Percentiles rank a stretch among this genome's conserved stretches.
Conservation (phyloP, 2,113 vertebrate genomes). For the Carassius carassius region DNA sequence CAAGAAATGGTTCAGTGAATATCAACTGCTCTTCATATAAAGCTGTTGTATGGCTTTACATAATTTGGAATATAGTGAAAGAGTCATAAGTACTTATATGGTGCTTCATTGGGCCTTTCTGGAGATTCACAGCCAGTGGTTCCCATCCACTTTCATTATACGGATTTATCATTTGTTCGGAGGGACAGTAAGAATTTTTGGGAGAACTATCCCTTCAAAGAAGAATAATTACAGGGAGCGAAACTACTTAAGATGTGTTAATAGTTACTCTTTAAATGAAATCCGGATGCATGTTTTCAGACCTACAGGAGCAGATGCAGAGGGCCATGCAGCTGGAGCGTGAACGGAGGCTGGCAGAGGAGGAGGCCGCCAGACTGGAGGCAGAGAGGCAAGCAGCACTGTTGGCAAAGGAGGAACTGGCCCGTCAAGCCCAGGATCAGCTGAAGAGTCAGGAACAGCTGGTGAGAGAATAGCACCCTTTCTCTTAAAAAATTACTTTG, state of each 20-base stretch:
- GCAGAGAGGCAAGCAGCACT: conserved; percentile 85
- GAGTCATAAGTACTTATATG: background rate
- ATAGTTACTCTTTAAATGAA: background rate
- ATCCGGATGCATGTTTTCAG: conserved; percentile 63
- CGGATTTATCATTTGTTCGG: background rate
- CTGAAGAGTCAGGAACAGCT: conserved; percentile 86
- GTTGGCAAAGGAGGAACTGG: conserved; percentile 90
- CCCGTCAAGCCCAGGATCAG: conserved; percentile 82
- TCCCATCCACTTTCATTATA: background rate
- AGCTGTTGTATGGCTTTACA: background rate
- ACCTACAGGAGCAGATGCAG: conserved; percentile 88
- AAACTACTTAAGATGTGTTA: background rate
- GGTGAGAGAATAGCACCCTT: background rate
- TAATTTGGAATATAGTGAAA: background rate
- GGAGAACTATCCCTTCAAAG: background rate
- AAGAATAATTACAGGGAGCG: background rate
- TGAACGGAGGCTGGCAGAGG: conserved; percentile 82
- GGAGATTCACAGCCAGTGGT: background rate
- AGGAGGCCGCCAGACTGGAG: conserved; percentile 88
- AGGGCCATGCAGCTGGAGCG: conserved; percentile 85
- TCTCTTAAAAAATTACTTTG: background rate
- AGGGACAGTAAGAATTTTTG: background rate
- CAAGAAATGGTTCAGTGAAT: background rate
- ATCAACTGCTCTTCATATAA: background rate
- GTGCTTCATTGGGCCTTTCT: background rate